Evolutionary conservation across 2,797 vertebrate species (phyloP).

Genomic region (Heteromormyrus szaboi): DNA sequence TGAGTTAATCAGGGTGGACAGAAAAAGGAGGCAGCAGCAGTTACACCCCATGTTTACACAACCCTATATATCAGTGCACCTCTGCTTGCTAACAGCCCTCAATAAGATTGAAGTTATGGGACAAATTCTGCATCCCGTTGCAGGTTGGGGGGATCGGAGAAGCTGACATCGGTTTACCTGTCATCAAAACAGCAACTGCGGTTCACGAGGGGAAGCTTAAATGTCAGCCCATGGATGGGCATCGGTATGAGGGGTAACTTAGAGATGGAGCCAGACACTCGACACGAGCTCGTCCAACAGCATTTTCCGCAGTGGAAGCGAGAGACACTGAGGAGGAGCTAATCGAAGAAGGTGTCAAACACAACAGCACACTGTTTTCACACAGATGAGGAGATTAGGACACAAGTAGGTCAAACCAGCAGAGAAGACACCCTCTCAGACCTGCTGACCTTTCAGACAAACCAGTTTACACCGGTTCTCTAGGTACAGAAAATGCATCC

Average conservation of each 20-base stretch:
- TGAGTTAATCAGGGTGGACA: not conserved
- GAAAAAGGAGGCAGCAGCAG: not conserved
- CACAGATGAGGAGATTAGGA: not conserved
- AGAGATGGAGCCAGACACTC: not conserved
- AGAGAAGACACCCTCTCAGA: not conserved
- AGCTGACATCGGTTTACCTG: not conserved
- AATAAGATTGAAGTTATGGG: not conserved
- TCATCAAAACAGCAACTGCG: not conserved
- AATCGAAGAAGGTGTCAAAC: not conserved
- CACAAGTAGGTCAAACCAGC: slow-evolving; percentile 8
- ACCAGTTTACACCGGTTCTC: not conserved
- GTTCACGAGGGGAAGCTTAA: not conserved
- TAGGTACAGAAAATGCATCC: not conserved
- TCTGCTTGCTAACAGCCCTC: not conserved
- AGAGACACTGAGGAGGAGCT: not conserved
- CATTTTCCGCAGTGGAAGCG: not conserved
- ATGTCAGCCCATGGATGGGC: not conserved
- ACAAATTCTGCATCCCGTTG: not conserved
- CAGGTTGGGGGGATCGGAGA: not conserved
- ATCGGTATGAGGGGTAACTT: not conserved
- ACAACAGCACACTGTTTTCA: not conserved
- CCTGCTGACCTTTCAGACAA: slow-evolving; percentile 15
- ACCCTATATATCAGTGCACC: not conserved
- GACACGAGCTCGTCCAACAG: not conserved
- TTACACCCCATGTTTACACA: not conserved